phyloP scores from a whole-genome alignment of 2,888 invertebrate species.

The Nowickia ferox region DNA sequence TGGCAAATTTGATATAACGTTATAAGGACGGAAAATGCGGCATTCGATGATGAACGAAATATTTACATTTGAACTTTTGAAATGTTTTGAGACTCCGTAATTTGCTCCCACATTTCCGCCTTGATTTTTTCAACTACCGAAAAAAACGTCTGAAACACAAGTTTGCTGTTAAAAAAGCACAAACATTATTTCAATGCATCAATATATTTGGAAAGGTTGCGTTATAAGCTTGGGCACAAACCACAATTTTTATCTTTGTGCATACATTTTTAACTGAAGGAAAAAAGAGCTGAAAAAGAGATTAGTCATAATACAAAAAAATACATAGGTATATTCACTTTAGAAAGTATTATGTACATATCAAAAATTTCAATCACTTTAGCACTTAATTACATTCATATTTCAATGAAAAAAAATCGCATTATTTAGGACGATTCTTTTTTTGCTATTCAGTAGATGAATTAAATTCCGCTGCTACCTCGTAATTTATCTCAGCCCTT shows the following conservation, averaged over 20 bases:
- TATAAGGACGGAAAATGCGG: no score
- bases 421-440: slow-evolving; percentile 1
- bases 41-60: no score
- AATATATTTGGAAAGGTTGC: slow-evolving; percentile 10
- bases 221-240: slow-evolving; percentile 47
- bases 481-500: not conserved
- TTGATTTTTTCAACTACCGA: not conserved
- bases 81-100: no score
- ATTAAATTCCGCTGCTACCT: slow-evolving; percentile 1
- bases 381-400: slow-evolving; percentile 26
- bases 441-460: slow-evolving; percentile 14
- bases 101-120: not conserved
- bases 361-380: slow-evolving; percentile 39
- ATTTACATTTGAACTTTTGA: no score
- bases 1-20: no score
- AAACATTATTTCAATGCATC: slow-evolving; percentile 44
- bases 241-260: slow-evolving; percentile 38
- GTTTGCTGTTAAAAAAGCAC: slow-evolving; percentile 6
- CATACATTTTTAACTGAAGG: slow-evolving; percentile 21
- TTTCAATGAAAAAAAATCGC: not conserved
- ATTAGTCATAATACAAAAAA: slow-evolving; percentile 6
- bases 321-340: slow-evolving; percentile 9
- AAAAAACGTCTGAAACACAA: slow-evolving; percentile 27
- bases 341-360: not conserved
- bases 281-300: slow-evolving; percentile 25